Percentiles rank a stretch among this genome's conserved stretches.
phyloP scores from a whole-genome alignment of 2,113 vertebrate genomes.

The Salvelinus namaycush region DNA sequence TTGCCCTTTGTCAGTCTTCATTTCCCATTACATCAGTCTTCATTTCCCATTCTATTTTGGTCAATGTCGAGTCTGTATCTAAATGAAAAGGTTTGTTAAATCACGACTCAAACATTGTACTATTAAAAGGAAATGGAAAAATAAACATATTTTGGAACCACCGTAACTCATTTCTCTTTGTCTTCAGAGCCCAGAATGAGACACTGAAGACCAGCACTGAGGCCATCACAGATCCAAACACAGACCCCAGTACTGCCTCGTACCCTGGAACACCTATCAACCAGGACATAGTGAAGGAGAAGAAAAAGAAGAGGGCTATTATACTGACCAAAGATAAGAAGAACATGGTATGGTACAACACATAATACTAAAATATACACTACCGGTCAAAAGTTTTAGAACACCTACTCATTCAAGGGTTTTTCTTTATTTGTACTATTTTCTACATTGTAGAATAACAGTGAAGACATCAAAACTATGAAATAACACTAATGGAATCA shows the following conservation, averaged over 20 bases:
- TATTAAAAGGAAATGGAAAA: constrained; percentile 1
- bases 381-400: too few species aligned
- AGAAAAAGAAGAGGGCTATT: neutral
- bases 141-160: neutral
- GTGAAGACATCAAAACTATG: too few species aligned
- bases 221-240: constrained; percentile 1
- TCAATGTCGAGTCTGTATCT: neutral
- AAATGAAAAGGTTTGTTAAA: neutral
- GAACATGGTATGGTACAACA: neutral
- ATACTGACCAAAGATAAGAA: neutral
- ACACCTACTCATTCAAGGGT: too few species aligned
- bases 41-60: neutral
- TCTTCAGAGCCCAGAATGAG: neutral
- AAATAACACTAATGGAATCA: too few species aligned
- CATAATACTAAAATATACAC: too few species aligned
- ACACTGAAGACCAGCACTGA: neutral
- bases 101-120: neutral
- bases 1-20: constrained; percentile 10
- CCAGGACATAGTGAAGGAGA: constrained; percentile 21
- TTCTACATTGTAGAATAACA: too few species aligned
- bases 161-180: neutral
- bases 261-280: neutral
- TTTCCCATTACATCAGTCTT: constrained; percentile 3
- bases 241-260: neutral
- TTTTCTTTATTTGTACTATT: too few species aligned